Base-by-base conservation (phyloP, 2,888 invertebrate species). In the Dolichopus griseipennis region DNA sequence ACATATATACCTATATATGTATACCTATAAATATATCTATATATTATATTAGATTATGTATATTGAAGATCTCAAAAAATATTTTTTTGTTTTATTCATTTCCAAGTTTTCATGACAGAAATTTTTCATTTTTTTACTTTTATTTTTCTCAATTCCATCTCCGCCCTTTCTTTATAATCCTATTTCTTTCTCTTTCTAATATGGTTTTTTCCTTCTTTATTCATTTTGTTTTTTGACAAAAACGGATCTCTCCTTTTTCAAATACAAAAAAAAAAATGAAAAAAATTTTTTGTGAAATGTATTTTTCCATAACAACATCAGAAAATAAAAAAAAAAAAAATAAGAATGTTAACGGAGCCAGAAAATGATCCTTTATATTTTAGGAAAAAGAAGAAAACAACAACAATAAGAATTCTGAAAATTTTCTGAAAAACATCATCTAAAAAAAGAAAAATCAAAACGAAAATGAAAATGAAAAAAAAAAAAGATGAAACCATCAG, bases 341-440 rank as follows among this genome's bases (percentile, higher is more conserved):
- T 18, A 52, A 52, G 52, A 15, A 52, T 52, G 52, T 52, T 52
- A 52, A 52, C 52, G 52, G 52, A 52, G 52, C 52, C 52, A 52
- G 52, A 52, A 52, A 52, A 52, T 52, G 52, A 52, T 52, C 52
- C 52, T 52, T 52, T 52, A 52, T 41, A 41, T 52, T 52, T 52
- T 3, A 18, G 18, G 6, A 52, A 41, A 41, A 41, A 41, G 8
- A 41, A 41, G 8, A 41, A 41, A 15, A 41, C 3, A 41, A 7
- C 9, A 41, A 41, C 3, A 41, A 12, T 5, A 41, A 27, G 5
- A 27, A 27, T 27, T 27, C 27, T 15, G 41, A 41, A 18, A 52
- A 12, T 52, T 52, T 52, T 52, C 18, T 52, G 15, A 18, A 18
- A 52, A 52, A 52, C 52, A 52, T 52, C 18, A 52, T 52, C 52